A percentile compares a stretch with the other conserved stretches of the same genome.
phyloP scores from a whole-genome alignment of 1,140 invertebrate genomes.

The Penaeus chinensis region DNA sequence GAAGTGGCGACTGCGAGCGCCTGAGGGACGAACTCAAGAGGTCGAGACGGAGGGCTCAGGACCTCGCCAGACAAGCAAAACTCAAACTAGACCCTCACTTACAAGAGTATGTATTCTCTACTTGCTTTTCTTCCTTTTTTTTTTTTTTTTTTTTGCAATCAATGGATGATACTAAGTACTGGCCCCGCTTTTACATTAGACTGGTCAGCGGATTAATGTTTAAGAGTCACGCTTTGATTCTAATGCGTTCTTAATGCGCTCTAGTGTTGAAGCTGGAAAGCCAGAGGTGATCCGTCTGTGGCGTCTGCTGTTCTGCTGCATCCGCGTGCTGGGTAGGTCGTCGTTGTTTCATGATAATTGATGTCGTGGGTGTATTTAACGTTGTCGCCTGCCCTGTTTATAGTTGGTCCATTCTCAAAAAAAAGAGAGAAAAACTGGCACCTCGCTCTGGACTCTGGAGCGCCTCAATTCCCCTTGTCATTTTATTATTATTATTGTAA shows the following conservation, averaged over 20 bases:
- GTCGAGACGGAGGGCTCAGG: constrained; percentile 66
- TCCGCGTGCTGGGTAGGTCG: constrained; percentile 25
- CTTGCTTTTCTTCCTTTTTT: constrained; percentile 35
- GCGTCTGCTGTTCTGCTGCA: constrained; percentile 64
- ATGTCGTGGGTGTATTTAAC: too few species aligned
- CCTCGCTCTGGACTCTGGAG: too few species aligned
- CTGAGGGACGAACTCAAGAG: constrained; percentile 67
- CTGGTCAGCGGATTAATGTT: neutral
- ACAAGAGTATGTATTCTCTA: constrained; percentile 64
- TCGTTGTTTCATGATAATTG: neutral
- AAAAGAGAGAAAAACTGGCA: too few species aligned
- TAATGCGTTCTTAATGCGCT: constrained; percentile 25
- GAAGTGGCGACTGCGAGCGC: constrained; percentile 66
- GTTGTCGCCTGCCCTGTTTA: too few species aligned
- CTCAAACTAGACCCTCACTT: constrained; percentile 65
- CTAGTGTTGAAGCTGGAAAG: constrained; percentile 64
- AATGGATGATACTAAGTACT: neutral
- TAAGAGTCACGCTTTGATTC: neutral
- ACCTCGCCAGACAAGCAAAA: constrained; percentile 64
- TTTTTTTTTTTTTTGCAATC: neutral
- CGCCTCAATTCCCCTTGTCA: too few species aligned
- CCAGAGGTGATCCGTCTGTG: constrained; percentile 66
- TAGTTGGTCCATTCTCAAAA: too few species aligned
- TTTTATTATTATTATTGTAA: too few species aligned
- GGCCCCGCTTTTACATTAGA: neutral